Base-by-base conservation (phyloP, 2,113 vertebrate genomes). In the Benitochromis conjunctus region DNA sequence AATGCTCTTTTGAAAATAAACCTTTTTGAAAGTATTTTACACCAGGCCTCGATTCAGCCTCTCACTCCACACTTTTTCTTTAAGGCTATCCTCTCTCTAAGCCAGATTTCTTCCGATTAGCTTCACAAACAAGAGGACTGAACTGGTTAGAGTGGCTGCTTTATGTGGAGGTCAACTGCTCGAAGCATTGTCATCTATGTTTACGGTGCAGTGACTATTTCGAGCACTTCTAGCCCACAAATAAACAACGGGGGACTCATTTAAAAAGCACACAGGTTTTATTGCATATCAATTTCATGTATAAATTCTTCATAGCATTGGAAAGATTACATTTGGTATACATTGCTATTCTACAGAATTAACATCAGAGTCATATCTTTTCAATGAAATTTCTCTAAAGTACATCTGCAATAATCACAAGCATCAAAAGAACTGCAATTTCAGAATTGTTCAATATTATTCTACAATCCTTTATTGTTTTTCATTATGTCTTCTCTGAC, bases 221-320 rank as follows among this genome's bases (percentile, higher is more conserved):
- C 51, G 16, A n/a, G 29, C 29, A 36, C 48, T 58, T 29, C 1
- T 3, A 1, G 79, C 19, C 85, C 21, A 94, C 94, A 91, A 91
- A 92, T 57, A 86, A 85, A 31, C 14, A 2, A 54, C 69, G 88
- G 85, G 86, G 91, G 29, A 24, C 54, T 87, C 93, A 93, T 96
- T 97, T 97, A 99, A 99, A 97, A 99, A 99, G 97, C 98, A 99
- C 98, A 99, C 98, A 97, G 97, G 97, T 99, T 97, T 99, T 99
- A 99, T 99, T 99, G 98, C 98, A 98, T 98, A 97, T 99, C 98
- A 97, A 98, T 99, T 97, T 99, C 97, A 97, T 97, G 98, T 99
- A 99, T 99, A 98, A 99, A 99, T 97, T 98, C 97, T 97, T 98
- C 92, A 98, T 98, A 97, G 98, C 98, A 97, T 98, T 96, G 97